A percentile compares a stretch with the other conserved stretches of the same genome.
Evolutionary conservation across 2,113 vertebrate genomes (phyloP).

Genomic region (Pardalotus punctatus): DNA sequence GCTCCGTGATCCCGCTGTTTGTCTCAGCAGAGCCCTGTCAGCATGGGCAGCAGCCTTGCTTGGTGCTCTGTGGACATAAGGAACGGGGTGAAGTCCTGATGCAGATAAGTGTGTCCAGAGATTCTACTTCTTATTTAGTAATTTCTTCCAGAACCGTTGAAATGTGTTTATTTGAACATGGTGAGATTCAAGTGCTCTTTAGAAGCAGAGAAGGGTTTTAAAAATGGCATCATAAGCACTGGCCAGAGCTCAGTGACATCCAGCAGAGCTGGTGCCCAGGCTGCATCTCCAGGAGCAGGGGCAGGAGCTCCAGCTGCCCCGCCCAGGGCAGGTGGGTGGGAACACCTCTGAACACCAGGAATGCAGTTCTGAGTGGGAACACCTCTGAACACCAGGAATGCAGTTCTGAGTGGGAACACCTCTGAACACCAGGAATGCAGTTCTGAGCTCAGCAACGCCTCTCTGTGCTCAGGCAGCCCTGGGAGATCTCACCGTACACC

Average conservation of each 20-base stretch:
- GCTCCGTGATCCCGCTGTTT: neutral
- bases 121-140: neutral
- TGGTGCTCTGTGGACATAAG: neutral
- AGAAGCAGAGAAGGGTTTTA: neutral
- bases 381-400: too few species aligned
- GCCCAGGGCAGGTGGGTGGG: fast-evolving
- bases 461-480: neutral
- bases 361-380: neutral
- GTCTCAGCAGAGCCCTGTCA: neutral
- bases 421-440: too few species aligned
- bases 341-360: too few species aligned
- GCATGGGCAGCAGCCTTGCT: neutral
- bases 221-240: neutral
- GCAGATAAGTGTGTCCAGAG: neutral
- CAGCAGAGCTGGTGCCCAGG: neutral
- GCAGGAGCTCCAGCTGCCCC: neutral
- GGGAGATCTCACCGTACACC: neutral
- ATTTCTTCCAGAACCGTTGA: neutral
- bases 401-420: too few species aligned
- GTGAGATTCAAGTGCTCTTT: neutral
- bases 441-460: neutral
- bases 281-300: neutral
- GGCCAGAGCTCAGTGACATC: neutral
- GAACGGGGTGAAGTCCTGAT: neutral
- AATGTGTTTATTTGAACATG: neutral